Percentiles rank a stretch among this genome's conserved stretches.
Conservation (phyloP, 35 echinoderm and acorn worm species). For the Ophioderma brevispina region DNA sequence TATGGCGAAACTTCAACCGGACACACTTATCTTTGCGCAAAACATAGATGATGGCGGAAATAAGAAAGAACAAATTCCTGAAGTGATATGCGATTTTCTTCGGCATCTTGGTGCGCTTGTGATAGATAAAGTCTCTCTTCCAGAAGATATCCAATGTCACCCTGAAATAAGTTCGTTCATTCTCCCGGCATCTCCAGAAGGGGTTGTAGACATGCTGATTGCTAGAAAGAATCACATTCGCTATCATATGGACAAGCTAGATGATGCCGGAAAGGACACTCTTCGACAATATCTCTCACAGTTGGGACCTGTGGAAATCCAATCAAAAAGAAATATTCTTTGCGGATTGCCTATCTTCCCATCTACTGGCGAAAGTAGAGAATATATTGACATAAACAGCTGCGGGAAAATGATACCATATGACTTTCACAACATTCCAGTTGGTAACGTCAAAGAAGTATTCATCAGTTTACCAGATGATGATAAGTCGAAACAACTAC, state of each 20-base stretch:
- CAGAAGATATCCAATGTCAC: neutral
- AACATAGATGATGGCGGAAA: neutral
- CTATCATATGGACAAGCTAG: neutral
- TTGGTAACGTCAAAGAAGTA: neutral
- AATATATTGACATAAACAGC: neutral
- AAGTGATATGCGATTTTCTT: constrained; percentile 5
- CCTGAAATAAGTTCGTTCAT: neutral
- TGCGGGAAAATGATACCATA: neutral
- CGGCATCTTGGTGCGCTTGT: neutral
- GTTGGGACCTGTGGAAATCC: neutral
- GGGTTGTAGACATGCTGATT: neutral
- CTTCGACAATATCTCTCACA: neutral
- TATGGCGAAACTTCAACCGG: neutral
- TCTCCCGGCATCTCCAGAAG: constrained; percentile 2
- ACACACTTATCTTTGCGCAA: neutral
- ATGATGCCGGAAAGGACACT: neutral
- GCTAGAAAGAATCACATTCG: neutral
- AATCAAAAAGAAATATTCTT: neutral
- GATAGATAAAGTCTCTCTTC: neutral
- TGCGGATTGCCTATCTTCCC: neutral
- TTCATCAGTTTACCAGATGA: neutral
- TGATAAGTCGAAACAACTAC: neutral
- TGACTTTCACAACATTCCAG: neutral
- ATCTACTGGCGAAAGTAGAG: neutral
- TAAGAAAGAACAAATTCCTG: neutral